phyloP scores from a whole-genome alignment of 2,113 vertebrate species.

The Mustelus asterias region DNA sequence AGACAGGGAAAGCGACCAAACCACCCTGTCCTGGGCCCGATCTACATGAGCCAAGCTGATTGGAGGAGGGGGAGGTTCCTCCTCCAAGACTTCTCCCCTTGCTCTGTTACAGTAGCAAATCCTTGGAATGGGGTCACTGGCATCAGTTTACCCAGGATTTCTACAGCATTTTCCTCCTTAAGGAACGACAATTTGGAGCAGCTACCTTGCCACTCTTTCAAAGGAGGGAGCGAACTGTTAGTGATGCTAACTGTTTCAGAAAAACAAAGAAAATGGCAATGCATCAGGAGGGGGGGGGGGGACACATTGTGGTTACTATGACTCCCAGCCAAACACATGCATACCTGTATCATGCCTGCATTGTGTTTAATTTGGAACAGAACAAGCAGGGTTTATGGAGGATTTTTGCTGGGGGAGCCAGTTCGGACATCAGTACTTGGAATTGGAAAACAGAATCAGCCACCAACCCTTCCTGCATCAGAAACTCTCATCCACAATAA shows the following conservation, averaged over 20 bases:
- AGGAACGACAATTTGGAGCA: not conserved
- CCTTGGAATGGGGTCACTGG: not conserved
- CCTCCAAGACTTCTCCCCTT: too few relatives aligned
- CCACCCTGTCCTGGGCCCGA: too few relatives aligned
- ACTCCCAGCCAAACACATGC: not conserved
- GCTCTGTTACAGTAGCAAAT: not conserved
- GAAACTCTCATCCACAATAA: not conserved
- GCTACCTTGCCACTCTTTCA: not conserved
- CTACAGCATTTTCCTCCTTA: not conserved
- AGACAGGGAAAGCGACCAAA: too few relatives aligned
- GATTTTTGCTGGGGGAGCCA: not conserved
- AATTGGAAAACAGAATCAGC: not conserved
- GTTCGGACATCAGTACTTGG: not conserved
- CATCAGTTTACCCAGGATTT: not conserved
- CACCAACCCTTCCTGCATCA: not conserved
- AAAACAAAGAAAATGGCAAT: too few relatives aligned
- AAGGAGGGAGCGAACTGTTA: not conserved
- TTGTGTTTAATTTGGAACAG: not conserved
- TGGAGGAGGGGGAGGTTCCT: too few relatives aligned
- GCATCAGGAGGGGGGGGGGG: too few relatives aligned
- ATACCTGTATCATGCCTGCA: not conserved
- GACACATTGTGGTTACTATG: too few relatives aligned
- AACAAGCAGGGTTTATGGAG: not conserved
- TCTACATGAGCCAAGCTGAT: too few relatives aligned
- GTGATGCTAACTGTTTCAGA: not conserved